Base-by-base conservation (phyloP, 2,888 invertebrate species). In the Folsomia manolachei region DNA sequence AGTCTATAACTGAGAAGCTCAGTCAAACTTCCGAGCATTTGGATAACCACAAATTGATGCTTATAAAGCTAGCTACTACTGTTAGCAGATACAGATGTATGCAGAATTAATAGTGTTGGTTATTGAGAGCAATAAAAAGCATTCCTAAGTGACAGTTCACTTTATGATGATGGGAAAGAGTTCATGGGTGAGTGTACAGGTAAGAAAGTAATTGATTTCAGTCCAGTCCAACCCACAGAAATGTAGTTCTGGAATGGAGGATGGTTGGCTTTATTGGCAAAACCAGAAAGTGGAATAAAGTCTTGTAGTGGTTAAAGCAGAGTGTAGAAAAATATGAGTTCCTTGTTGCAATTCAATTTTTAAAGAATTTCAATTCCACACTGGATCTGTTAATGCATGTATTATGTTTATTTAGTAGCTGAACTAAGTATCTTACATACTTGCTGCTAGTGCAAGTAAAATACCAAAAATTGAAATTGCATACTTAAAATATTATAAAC, bases 91-190 rank as follows among this genome's bases (percentile, higher is more conserved):
- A n/a, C n/a, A n/a, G n/a, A n/a, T 39, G 39, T 14, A 39, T 14
- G 39, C 39, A 39, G 39, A 4, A 39, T 39, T 39, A 39, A 14
- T 4, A 39, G 39, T 9, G 39, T 4, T 39, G 39, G 14, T n/a
- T 39, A 39, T 39, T 39, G 39, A 39, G 39, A 39, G 39, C 39
- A 39, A 14, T 39, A 14, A 39, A 39, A 39, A 39, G n/a, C n/a
- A 64, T 64, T 64, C 64, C 27, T 64, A 27, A 64, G 64, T 64
- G 64, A 64, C 64, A 64, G 64, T 64, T 64, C 64, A 64, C 26
- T 64, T 64, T 64, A 64, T 64, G 64, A 64, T 64, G 64, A 39
- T 39, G 39, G 14, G 39, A 39, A 14, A 39, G 39, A 39, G 39
- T 4, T 4, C 39, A 39, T 39, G 39, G 39, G 39, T 39, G 39